These are phyloP conservation scores for Anomalospiza imberbis DNA, from an alignment of 2,797 vertebrate species.

Conservation along the genomic window DNA sequence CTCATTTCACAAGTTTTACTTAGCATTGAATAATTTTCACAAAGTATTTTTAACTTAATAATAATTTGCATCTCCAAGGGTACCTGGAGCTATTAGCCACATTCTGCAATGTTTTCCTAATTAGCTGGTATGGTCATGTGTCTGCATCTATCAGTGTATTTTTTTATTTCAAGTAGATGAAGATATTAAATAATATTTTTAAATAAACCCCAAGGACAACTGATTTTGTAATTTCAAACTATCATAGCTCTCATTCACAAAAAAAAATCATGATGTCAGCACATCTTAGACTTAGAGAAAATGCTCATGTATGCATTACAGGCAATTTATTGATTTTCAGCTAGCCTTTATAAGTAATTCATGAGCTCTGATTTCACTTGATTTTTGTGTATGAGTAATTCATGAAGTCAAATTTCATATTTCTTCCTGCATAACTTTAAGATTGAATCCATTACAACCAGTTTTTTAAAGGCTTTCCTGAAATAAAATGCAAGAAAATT, in stretches of 20 bases:
- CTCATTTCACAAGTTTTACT: not conserved
- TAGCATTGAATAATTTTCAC: not conserved
- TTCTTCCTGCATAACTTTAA: not conserved
- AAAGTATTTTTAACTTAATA: not conserved
- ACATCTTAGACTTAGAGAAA: not conserved
- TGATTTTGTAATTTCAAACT: not conserved
- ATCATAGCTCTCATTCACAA: not conserved
- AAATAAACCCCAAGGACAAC: not conserved
- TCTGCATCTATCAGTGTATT: not conserved
- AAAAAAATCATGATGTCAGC: not conserved
- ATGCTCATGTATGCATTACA: not conserved
- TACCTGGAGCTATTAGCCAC: not conserved
- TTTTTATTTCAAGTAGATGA: not conserved
- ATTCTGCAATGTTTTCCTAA: not conserved
- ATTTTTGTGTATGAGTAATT: constrained; percentile 1
- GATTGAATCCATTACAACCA: not conserved
- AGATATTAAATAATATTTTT: not conserved
- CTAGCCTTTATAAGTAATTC: not conserved
- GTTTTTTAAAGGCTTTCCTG: not conserved
- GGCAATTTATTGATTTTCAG: not conserved
- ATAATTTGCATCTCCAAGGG: not conserved
- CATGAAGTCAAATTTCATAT: not conserved
- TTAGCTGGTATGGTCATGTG: not conserved
- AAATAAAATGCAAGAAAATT: not conserved
- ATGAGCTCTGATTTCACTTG: not conserved